Evolutionary conservation across 2,888 invertebrate species (phyloP), one percentile per base, ranked within the genome.

Genomic region (Clepsis dumicolana): DNA sequence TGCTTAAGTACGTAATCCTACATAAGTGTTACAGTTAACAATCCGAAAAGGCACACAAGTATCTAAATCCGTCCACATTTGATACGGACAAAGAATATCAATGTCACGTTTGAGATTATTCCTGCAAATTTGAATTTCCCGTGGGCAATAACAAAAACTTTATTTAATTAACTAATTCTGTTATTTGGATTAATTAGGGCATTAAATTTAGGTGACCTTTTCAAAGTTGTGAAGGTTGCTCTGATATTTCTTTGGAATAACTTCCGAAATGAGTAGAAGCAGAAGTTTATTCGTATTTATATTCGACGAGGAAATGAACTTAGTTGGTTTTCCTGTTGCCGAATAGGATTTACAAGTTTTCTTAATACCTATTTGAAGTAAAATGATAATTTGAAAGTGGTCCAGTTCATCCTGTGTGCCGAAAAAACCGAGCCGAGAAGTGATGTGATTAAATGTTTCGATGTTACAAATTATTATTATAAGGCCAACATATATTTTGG

Each of bases 181-280:
- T 72, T 74, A 74, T 74, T 72, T 32, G 18, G 61, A 61, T 66
- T 25, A 62, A 67, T 38, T 62, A 62, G 16, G 50, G 41, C 27
- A 67, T 67, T 50, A 62, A 56, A 62, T 67, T 62, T 56, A 25
- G 50, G 38, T 67, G 67, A 62, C 67, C 62, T 67, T 62, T 38
- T 32, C 62, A n/a, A 62, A 67, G 35, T 62, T 24, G 27, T 14
- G 38, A 38, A 56, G 61, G 56, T 62, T 66, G 54, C 56, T 67
- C 50, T 56, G 62, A 62, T 57, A 62, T 61, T 65, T 50, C 61
- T 62, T 54, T 14, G 21, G n/a, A 38, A 16, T 1, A 62, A 67
- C 27, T 67, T 62, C 38, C n/a, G 56, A 50, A 62, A n/a, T 57
- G 32, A 66, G 65, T 27, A 57, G 21, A 50, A 38, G 12, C 16